Evolutionary conservation across 53 echinoderm and acorn worm species (phyloP).

Genomic region (Patiria pectinifera): DNA sequence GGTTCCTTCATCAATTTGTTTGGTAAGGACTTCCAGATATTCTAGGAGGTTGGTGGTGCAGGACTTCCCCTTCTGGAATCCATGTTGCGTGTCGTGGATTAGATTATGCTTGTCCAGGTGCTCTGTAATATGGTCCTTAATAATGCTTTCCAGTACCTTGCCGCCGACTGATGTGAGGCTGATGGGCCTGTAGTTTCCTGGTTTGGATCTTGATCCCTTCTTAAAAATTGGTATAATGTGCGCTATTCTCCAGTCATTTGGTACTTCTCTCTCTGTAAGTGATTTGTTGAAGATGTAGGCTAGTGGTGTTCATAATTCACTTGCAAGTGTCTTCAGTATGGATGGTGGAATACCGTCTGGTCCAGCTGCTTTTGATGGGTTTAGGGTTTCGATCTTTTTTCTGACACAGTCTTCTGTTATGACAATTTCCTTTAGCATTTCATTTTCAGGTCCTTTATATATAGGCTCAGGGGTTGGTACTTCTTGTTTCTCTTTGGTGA

Average conservation of each 20-base stretch:
- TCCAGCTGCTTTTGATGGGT: slow-evolving; percentile 22
- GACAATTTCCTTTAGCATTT: not conserved
- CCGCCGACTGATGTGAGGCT: too few species aligned
- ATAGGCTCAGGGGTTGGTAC: not conserved
- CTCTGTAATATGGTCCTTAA: slow-evolving; percentile 3
- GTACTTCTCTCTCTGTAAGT: not conserved
- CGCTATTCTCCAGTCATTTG: slow-evolving; percentile 19
- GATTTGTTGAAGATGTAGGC: slow-evolving; percentile 11
- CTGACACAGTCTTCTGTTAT: slow-evolving; percentile 19
- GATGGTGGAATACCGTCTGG: not conserved
- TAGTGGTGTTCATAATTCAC: slow-evolving; percentile 8
- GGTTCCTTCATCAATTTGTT: slow-evolving; percentile 32
- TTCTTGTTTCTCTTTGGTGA: not conserved
- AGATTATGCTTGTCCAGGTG: slow-evolving; percentile 10
- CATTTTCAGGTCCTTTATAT: not conserved
- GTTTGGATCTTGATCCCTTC: slow-evolving; percentile 10
- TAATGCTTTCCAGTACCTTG: slow-evolving; percentile 48
- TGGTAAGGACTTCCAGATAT: slow-evolving; percentile 48
- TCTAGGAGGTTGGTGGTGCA: not conserved
- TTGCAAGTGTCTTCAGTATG: too few species aligned
- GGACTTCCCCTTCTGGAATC: too few species aligned
- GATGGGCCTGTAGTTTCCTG: too few species aligned
- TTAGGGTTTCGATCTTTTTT: not conserved
- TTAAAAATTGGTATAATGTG: slow-evolving; percentile 26
- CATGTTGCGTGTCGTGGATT: not conserved